Evolutionary conservation across 2,797 vertebrate genomes (phyloP).

Genomic region (Saguinus oedipus): DNA sequence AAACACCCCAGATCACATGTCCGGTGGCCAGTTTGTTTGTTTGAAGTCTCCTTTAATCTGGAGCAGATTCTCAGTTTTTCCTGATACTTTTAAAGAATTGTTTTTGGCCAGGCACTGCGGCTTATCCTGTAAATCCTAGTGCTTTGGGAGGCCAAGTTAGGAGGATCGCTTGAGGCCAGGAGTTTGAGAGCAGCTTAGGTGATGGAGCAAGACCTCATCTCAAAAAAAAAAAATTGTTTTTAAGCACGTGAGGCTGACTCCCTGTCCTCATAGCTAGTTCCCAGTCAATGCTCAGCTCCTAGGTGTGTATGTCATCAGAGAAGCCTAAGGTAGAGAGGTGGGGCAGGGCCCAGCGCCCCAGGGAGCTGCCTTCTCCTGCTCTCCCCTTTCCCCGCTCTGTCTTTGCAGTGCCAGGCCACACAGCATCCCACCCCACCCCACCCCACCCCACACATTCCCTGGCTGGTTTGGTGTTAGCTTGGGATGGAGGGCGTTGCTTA

Average conservation of each 20-base stretch:
- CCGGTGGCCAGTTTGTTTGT: neutral
- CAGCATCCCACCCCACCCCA: neutral
- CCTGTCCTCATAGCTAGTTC: neutral
- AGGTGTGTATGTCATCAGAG: neutral
- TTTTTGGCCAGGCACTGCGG: neutral
- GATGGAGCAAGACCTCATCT: neutral
- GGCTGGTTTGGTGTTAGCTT: constrained; percentile 28
- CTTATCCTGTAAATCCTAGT: neutral
- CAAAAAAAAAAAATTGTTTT: neutral
- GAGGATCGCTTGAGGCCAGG: neutral
- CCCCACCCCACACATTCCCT: neutral
- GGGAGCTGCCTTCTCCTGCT: neutral
- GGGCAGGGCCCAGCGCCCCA: neutral
- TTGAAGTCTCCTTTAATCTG: neutral
- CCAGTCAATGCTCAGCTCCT: neutral
- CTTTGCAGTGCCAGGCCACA: neutral
- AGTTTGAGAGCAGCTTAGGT: neutral
- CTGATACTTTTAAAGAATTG: neutral
- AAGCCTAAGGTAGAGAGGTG: neutral
- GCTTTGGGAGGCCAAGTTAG: neutral
- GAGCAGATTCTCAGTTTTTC: neutral
- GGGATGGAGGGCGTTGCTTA: constrained; percentile 10
- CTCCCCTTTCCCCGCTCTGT: neutral
- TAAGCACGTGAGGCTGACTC: neutral
- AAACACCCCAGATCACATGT: neutral